Evolutionary conservation across 2,113 vertebrate species (phyloP), one percentile per base, ranked within the genome.

Genomic region (Cyanoliseus patagonus): DNA sequence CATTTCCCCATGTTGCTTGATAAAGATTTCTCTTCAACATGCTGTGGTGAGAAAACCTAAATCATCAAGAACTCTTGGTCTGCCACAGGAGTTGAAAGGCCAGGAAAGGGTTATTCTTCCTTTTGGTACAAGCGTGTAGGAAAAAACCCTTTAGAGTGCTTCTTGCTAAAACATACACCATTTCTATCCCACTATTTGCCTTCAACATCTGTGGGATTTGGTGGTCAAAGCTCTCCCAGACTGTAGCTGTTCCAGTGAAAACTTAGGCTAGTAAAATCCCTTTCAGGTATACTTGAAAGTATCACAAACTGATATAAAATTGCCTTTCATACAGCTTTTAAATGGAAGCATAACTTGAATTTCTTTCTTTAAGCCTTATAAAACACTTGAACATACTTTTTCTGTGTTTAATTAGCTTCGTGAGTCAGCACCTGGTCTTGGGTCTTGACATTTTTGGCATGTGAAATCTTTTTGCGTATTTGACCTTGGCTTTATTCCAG

Each of bases 401-500:
- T 89, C 37, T 44, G 37, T 83, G 57, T 86, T 87, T 94, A 92
- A 92, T 95, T 96, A 95, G 93, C 93, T 93, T 70, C 61, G 67
- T 76, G 75, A 96, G 69, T 85, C 91, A 96, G 69, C 1, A 4
- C 53, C 59, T 83, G 28, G 33, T 86, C 84, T 88, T 69, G 77
- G 75, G 73, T 88, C 83, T 93, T 95, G 75, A 83, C 81, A 49
- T 68, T 94, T 95, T 91, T 91, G 87, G 83, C 4, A 0, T 91
- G 69, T 83, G 25, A 90, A 88, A 20, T 83, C 78, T 91, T 84
- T 89, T 17, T 91, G 73, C 92, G 79, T 88, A 30, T 83, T 92
- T 94, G 82, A 86, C 86, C 74, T 89, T 96, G 94, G 76, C 84
- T 94, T 96, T 94, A 68, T 62, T 87, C 86, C 94, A 90, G 92